Evolutionary conservation across 2,113 vertebrate species (phyloP).

Genomic region (Pseudorasbora parva): DNA sequence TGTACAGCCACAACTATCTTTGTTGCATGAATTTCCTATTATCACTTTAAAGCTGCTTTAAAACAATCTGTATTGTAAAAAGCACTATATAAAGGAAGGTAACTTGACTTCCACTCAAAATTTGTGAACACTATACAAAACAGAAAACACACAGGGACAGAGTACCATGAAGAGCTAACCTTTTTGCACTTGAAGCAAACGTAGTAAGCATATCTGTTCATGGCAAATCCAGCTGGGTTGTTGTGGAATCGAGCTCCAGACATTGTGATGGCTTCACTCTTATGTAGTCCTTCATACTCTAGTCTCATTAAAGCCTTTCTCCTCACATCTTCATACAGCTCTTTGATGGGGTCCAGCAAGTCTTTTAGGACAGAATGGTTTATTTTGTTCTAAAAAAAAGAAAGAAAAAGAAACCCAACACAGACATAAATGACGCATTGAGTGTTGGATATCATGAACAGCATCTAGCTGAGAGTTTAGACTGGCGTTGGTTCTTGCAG

Average conservation of each 20-base stretch:
- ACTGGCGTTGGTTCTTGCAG: background rate
- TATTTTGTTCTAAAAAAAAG: constrained; percentile 93
- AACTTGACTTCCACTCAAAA: background rate
- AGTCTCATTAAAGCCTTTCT: constrained; percentile 97
- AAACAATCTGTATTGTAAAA: too few species aligned
- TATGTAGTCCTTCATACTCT: constrained; percentile 97
- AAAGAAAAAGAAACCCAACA: background rate
- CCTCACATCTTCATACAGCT: constrained; percentile 96
- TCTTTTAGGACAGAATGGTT: constrained; percentile 97
- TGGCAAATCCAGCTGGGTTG: constrained; percentile 95
- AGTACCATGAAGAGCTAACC: constrained; percentile 70
- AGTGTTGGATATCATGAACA: background rate
- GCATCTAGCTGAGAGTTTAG: background rate
- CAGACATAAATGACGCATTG: background rate
- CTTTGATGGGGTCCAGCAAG: constrained; percentile 96
- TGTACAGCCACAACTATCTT: too few species aligned
- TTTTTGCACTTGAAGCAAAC: constrained; percentile 99
- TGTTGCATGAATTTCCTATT: too few species aligned
- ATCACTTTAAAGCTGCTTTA: too few species aligned
- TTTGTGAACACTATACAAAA: background rate
- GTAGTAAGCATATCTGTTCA: constrained; percentile 99
- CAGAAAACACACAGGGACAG: background rate
- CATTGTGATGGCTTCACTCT: constrained; percentile 97
- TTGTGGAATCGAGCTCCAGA: constrained; percentile 95
- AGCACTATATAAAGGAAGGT: too few species aligned